Evolutionary conservation across 2,888 invertebrate genomes (phyloP), one percentile per base, ranked within the genome.

Genomic region (Parnassius smintheus): DNA sequence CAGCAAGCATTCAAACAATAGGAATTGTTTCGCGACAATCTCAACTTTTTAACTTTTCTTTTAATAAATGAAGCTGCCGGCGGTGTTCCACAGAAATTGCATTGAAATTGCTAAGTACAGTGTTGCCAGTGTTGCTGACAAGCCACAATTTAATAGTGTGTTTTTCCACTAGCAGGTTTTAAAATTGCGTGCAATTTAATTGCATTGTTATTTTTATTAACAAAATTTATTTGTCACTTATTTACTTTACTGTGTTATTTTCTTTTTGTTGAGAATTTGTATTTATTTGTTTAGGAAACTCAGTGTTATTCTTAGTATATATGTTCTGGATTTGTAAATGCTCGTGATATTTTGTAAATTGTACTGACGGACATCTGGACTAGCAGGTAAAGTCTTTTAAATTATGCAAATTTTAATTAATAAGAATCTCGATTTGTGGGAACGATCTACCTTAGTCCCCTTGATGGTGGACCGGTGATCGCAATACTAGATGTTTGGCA

Each of bases 1-100:
- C 46, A 54, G 61, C 74, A 48, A 55, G 62, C 74, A 73, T 74
- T 70, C 68, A 73, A 85, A 84, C 83, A 85, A 84, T 80, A 69
- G 61, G 69, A 59, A 82, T 82, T 81, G 80, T 82, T 78, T 52
- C 49, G 8, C 44, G 7, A 45, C 54, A 55, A 50, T 49, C 46
- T 51, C 46, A 63, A 59, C 54, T 66, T 68, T 66, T 67, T 62
- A 59, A 48, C 18, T 59, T 59, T 67, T 71, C 70, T 71, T 81
- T 80, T 82, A 80, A 81, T 77, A 82, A 77, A 72, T 51, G 64
- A 65, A 50, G 59, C 66, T 60, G 65, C 53, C 25, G 66, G 62
- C 55, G 64, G 60, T 59, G 62, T 51, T 63, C 70, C 62, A 54
- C 72, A 68, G 67, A 62, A 66, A 72, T 70, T 75, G 65, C 74